phyloP scores from a whole-genome alignment of 2,113 vertebrate genomes.

The Syrmaticus mikado region DNA sequence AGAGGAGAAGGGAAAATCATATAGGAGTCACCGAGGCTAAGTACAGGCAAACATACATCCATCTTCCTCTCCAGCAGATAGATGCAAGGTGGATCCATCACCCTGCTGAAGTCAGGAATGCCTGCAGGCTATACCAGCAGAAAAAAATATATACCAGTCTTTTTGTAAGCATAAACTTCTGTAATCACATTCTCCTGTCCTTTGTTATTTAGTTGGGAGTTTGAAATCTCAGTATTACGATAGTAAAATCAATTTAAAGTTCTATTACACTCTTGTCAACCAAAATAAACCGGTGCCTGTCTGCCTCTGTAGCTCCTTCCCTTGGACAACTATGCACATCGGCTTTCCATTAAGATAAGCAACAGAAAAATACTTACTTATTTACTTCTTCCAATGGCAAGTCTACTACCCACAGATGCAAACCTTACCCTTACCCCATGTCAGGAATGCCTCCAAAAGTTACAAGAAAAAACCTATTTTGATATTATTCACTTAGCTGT shows the following conservation, averaged over 20 bases:
- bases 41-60: rapidly evolving
- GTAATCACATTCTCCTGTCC: background rate
- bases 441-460: background rate
- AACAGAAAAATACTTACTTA: background rate
- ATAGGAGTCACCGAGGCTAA: background rate
- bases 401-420: background rate
- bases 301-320: background rate
- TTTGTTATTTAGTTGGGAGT: background rate
- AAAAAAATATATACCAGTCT: rapidly evolving
- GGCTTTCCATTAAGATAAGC: background rate
- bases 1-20: background rate
- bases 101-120: background rate
- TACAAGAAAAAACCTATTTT: background rate
- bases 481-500: background rate
- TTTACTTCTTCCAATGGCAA: background rate
- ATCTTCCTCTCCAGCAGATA: background rate
- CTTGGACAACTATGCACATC: background rate
- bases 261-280: background rate
- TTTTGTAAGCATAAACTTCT: background rate
- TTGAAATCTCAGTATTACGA: background rate
- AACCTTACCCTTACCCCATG: background rate
- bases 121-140: background rate
- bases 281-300: background rate
- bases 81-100: background rate
- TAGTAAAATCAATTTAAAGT: background rate